Percentiles rank a stretch among this genome's conserved stretches.
These are phyloP conservation scores for Chanos chanos DNA, from an alignment of 2,797 vertebrate species.

Conservation along the genomic window DNA sequence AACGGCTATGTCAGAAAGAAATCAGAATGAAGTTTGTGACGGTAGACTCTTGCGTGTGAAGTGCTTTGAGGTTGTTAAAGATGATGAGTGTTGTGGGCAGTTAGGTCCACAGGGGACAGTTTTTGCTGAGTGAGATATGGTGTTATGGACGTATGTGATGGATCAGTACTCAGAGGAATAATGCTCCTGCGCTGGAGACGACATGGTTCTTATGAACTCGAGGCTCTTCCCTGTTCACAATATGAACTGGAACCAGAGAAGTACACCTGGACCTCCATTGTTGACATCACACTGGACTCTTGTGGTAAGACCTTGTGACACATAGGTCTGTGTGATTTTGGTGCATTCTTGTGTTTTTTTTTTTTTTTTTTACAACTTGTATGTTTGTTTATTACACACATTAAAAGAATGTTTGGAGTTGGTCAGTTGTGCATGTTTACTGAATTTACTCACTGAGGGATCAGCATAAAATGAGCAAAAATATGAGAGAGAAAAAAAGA, in stretches of 20 bases:
- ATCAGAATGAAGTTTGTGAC: too few species aligned
- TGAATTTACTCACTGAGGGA: neutral
- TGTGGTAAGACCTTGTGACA: slow-evolving; percentile 74
- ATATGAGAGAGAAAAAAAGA: neutral
- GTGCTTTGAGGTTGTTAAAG: too few species aligned
- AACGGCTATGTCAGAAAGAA: too few species aligned
- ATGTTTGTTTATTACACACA: neutral
- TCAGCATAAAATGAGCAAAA: neutral
- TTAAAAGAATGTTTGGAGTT: neutral
- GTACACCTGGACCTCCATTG: slow-evolving; percentile 85
- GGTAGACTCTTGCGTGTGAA: too few species aligned
- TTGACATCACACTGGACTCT: slow-evolving; percentile 79
- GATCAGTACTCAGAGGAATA: slow-evolving; percentile 5
- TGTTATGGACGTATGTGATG: slow-evolving; percentile 5
- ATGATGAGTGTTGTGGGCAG: too few species aligned
- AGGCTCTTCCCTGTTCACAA: slow-evolving; percentile 69
- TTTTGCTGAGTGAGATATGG: neutral
- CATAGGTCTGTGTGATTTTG: neutral
- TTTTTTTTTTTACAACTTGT: neutral
- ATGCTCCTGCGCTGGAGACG: slow-evolving; percentile 95
- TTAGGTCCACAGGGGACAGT: too few species aligned
- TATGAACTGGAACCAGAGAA: slow-evolving; percentile 67
- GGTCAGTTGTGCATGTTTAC: neutral
- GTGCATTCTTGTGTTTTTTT: neutral
- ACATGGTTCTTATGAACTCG: slow-evolving; percentile 84